Percentiles rank a stretch among this genome's conserved stretches.
Evolutionary conservation across 1,140 invertebrate genomes (phyloP).

Genomic region (Belonocnema kinseyi): DNA sequence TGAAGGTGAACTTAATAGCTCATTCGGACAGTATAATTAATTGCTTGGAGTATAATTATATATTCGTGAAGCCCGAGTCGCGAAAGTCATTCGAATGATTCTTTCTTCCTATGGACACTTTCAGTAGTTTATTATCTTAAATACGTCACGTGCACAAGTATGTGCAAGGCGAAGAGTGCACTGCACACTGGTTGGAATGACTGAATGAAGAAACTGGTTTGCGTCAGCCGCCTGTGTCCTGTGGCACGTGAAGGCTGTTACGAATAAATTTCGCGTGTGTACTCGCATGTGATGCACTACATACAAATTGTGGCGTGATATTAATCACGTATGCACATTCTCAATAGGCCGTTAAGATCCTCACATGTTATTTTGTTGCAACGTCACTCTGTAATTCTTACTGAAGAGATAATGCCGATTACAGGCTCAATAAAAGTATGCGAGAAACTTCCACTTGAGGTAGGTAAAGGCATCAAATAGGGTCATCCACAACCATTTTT

Average conservation of each 20-base stretch:
- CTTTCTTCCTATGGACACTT: slow-evolving; percentile 31
- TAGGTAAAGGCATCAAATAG: no score
- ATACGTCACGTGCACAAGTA: not conserved
- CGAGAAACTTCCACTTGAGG: not conserved
- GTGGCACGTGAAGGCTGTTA: slow-evolving; percentile 42
- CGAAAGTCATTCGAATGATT: slow-evolving; percentile 31
- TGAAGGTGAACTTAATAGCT: slow-evolving; percentile 30
- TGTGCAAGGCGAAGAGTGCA: slow-evolving; percentile 6
- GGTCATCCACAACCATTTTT: no score
- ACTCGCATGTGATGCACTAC: slow-evolving; percentile 16
- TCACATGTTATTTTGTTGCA: not conserved
- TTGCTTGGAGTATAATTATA: slow-evolving; percentile 38
- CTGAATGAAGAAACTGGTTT: slow-evolving; percentile 53
- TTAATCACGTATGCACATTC: slow-evolving; percentile 41
- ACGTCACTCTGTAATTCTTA: not conserved
- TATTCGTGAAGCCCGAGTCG: slow-evolving; percentile 39
- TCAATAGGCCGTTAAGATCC: not conserved
- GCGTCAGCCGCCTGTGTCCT: slow-evolving; percentile 46
- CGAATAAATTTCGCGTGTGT: slow-evolving; percentile 33
- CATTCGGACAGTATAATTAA: slow-evolving; percentile 21
- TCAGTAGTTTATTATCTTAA: slow-evolving; percentile 31
- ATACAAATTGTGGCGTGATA: slow-evolving; percentile 36
- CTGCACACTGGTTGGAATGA: slow-evolving; percentile 37
- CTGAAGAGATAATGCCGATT: slow-evolving; percentile 14
- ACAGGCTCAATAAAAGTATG: not conserved